Conservation (phyloP, 2,113 vertebrate genomes). For the Buteo buteo region DNA sequence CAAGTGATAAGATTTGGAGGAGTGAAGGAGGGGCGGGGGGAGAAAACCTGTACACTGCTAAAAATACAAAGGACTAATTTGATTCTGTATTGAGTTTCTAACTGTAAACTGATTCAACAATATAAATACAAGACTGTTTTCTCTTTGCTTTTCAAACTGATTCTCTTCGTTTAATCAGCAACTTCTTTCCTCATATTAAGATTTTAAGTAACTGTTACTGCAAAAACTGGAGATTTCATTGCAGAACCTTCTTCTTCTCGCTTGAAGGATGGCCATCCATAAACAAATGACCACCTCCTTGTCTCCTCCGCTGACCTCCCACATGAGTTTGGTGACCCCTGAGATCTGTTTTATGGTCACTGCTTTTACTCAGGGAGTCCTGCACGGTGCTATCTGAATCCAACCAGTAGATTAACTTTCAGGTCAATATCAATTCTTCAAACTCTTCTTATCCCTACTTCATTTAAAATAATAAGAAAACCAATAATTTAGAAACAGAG, state of each 20-base stretch:
- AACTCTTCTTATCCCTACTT: neutral
- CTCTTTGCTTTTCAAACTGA: neutral
- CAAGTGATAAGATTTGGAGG: neutral
- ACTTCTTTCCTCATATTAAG: neutral
- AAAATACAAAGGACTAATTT: neutral
- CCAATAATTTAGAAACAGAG: neutral
- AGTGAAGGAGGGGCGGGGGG: neutral
- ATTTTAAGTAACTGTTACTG: neutral
- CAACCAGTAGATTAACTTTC: neutral
- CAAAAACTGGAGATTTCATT: neutral
- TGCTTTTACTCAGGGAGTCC: neutral
- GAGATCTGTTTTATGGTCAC: constrained; percentile 8
- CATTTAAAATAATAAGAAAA: neutral
- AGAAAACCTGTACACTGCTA: neutral
- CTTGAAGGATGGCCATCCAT: neutral
- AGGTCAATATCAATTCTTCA: neutral
- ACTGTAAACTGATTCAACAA: neutral
- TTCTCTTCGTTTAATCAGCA: neutral
- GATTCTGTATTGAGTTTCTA: neutral
- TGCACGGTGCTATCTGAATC: neutral
- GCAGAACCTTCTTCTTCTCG: neutral
- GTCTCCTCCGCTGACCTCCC: neutral
- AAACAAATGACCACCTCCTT: neutral
- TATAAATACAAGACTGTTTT: neutral
- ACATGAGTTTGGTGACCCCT: neutral